These are phyloP conservation scores for Todiramphus saurophagus DNA, from an alignment of 2,113 vertebrate species.

Conservation along the genomic window DNA sequence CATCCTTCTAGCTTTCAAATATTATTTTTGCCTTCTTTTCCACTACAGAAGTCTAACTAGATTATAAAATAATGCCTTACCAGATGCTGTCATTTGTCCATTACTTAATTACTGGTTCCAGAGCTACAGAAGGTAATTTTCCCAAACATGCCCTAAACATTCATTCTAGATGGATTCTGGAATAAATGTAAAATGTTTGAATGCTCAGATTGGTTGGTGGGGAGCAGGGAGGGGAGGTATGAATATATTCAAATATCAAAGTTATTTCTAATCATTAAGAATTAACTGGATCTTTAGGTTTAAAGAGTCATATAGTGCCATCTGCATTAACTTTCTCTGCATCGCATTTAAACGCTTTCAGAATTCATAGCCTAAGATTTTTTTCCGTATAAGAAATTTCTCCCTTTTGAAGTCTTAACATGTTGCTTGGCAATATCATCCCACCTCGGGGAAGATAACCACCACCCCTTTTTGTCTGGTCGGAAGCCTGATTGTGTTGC, in stretches of 20 bases:
- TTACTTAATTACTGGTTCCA: conserved; percentile 38
- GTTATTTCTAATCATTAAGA: neutral
- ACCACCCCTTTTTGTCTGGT: conserved; percentile 21
- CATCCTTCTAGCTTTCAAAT: neutral
- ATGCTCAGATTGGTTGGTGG: neutral
- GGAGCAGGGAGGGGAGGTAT: neutral
- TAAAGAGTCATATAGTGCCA: neutral
- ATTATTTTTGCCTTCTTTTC: neutral
- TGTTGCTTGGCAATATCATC: conserved; percentile 14
- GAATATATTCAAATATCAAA: neutral
- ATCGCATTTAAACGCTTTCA: neutral
- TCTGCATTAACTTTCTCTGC: neutral
- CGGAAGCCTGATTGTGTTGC: neutral
- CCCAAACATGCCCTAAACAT: neutral
- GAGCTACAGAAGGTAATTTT: neutral
- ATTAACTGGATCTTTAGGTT: neutral
- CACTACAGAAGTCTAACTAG: neutral
- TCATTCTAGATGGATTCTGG: neutral
- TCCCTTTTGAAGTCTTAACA: neutral
- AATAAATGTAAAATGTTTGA: neutral
- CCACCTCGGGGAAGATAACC: neutral
- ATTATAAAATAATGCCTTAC: conserved; percentile 39
- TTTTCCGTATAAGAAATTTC: neutral
- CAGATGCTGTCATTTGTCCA: conserved; percentile 23
- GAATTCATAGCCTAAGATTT: neutral